Evolutionary conservation across 2,113 vertebrate genomes (phyloP).

Genomic region (Bubo bubo): DNA sequence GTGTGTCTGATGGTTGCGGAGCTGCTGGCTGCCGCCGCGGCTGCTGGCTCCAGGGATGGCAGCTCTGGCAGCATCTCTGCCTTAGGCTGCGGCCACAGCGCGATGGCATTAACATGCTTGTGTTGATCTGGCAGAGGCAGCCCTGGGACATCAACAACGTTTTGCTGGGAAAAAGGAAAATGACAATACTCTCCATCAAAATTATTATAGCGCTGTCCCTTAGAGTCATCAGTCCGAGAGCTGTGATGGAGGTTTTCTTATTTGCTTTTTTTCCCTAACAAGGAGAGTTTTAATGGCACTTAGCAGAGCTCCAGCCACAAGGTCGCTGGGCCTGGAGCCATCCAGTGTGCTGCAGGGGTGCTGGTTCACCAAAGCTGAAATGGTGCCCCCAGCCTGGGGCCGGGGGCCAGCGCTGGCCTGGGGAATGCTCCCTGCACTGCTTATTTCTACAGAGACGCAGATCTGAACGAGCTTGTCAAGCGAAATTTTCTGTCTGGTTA

Average conservation of each 20-base stretch:
- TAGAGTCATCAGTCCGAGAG: neutral
- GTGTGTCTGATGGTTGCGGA: fast-evolving
- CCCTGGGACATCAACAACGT: neutral
- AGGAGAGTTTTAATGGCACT: neutral
- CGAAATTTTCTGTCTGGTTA: conserved; percentile 47
- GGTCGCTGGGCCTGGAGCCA: neutral
- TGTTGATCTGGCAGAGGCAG: neutral
- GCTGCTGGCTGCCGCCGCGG: fast-evolving
- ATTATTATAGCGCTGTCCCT: neutral
- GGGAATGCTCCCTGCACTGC: neutral
- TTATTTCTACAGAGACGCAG: neutral
- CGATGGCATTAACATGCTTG: neutral
- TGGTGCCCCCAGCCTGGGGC: neutral
- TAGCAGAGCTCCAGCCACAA: neutral
- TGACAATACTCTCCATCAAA: neutral
- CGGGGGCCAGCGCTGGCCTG: fast-evolving
- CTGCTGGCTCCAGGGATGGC: neutral
- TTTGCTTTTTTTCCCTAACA: neutral
- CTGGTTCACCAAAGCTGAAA: neutral
- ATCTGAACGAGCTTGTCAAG: neutral
- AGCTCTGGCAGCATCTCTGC: neutral
- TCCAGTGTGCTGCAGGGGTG: fast-evolving
- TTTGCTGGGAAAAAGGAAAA: conserved; percentile 21
- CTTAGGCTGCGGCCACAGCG: fast-evolving
- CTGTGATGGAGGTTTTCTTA: neutral